phyloP scores from a whole-genome alignment of 2,797 vertebrate genomes.

The Phoeniculus purpureus region DNA sequence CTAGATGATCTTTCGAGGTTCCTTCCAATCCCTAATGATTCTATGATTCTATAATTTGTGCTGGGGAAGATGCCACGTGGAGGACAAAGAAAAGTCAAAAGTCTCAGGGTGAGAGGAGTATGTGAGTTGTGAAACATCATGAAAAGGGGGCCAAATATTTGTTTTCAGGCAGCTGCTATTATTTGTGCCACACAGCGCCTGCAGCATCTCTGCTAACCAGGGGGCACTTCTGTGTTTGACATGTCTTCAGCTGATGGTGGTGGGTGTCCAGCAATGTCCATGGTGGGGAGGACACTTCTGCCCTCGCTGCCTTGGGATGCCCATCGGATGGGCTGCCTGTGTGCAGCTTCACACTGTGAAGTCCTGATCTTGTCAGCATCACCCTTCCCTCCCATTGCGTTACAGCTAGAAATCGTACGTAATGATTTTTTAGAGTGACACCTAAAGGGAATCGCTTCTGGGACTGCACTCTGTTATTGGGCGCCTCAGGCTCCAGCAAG shows the following conservation, averaged over 20 bases:
- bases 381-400: not conserved
- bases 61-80: not conserved
- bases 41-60: no score
- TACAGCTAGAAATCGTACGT: not conserved
- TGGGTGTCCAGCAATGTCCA: fast-evolving
- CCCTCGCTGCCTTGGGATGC: not conserved
- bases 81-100: not conserved
- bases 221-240: not conserved
- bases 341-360: not conserved
- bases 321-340: not conserved
- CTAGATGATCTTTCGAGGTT: no score
- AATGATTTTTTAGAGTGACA: slow-evolving; percentile 9
- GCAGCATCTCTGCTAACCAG: not conserved
- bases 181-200: not conserved
- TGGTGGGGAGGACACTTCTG: not conserved
- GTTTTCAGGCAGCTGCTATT: not conserved
- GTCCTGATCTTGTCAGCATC: not conserved
- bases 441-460: slow-evolving; percentile 11
- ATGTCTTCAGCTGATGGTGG: not conserved
- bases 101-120: not conserved
- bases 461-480: not conserved
- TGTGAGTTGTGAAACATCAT: not conserved
- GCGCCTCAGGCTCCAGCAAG: slow-evolving; percentile 18
- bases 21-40: no score
- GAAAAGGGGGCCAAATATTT: not conserved